A percentile compares a stretch with the other conserved stretches of the same genome.
Conservation (phyloP, 2,888 invertebrate genomes). For the Rhagonycha lutea region DNA sequence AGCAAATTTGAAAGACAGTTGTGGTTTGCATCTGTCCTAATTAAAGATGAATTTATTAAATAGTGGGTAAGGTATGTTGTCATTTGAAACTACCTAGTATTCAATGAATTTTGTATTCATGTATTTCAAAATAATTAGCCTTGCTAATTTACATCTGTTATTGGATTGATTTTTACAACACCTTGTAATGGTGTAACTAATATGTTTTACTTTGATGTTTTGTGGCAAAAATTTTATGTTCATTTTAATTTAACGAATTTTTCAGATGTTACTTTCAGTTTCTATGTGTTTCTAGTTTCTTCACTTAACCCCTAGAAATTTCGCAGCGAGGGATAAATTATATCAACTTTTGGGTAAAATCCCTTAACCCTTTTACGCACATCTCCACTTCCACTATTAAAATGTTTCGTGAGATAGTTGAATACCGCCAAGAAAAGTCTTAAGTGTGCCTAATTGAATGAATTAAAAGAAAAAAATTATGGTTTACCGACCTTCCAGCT, state of each 20-base stretch:
- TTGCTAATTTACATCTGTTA: constrained; percentile 46
- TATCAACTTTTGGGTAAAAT: not conserved
- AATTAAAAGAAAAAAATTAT: not conserved
- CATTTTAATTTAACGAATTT: not conserved
- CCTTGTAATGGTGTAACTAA: not conserved
- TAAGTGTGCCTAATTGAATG: not conserved
- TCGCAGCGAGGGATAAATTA: not conserved
- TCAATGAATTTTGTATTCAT: constrained; percentile 43
- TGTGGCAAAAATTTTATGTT: not conserved
- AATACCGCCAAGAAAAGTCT: not conserved
- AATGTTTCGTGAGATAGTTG: not conserved
- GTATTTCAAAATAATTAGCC: constrained; percentile 41
- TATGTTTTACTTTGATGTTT: not conserved
- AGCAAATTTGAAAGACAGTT: constrained; percentile 16
- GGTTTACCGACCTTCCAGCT: not conserved
- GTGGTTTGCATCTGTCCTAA: constrained; percentile 37
- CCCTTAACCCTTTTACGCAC: not conserved
- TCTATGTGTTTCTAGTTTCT: not conserved
- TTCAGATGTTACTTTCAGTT: not conserved
- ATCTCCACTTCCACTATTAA: not conserved
- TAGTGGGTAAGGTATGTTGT: constrained; percentile 33
- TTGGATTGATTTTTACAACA: constrained; percentile 17
- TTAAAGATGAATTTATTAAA: constrained; percentile 32
- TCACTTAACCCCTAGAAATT: not conserved
- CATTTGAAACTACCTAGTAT: constrained; percentile 37